Base-by-base conservation (phyloP, 1,140 invertebrate genomes). In the Drosophila cardini region DNA sequence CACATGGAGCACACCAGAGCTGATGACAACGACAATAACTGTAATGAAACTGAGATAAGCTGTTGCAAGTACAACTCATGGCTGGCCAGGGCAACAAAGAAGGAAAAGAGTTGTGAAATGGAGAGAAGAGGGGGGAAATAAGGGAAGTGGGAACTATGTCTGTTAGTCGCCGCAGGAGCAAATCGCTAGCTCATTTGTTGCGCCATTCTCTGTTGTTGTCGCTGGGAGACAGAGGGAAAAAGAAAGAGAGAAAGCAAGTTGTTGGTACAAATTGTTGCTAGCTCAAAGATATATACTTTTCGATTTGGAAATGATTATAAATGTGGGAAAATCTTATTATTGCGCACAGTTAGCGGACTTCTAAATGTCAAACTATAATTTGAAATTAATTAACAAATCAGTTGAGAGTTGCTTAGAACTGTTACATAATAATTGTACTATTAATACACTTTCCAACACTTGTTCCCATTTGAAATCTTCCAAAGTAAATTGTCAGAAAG, bases 11-110 rank as follows among this genome's bases (percentile, higher is more conserved):
- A 64, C 75, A 81, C 30, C 48, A 40, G 57, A 58, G 60, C 80
- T 84, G 80, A 84, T 85, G 80, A 84, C 80, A 84, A 84, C 80
- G 80, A 84, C 80, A 80, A 84, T 84, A 84, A 84, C 73, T 80
- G 81, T 84, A 84, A 84, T 84, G 81, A 84, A 84, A 84, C 80
- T 76, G 64, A 80, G 80, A 84, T 85, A 84, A 84, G 80, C 80
- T 73, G 76, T 45, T 52, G 13, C 38, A 60, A 34, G 30, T 38
- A 45, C 46, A 52, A 45, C 62, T 57, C 10, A 32, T 18, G 53
- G 42, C 13, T 9, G 18, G 30, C 5, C 32, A 15, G 34, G 62
- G 48, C 21, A n/a, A 13, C 11, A 5, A 40, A 34, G 43, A 2
- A 16, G 2, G 36, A 13, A 16, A 43, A 6, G 5, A n/a, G 40